A percentile compares a stretch with the other conserved stretches of the same genome.
Conservation (phyloP, 1,140 invertebrate species). For the Solen grandis region DNA sequence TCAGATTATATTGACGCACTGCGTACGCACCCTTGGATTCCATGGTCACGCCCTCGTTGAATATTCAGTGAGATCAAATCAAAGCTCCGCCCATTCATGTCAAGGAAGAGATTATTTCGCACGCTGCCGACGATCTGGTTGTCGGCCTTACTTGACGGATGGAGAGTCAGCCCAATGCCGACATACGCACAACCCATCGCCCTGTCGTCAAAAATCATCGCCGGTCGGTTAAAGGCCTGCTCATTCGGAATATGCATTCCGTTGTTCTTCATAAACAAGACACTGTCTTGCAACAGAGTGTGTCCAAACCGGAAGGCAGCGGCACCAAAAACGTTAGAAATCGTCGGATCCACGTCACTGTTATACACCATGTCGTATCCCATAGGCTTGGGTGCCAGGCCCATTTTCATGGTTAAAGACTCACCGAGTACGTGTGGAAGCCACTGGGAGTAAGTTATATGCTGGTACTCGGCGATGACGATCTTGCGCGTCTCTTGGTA, state of each 20-base stretch:
- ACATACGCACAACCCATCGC: conserved; percentile 44
- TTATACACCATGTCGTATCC: conserved; percentile 84
- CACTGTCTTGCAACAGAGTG: conserved; percentile 86
- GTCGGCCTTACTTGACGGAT: conserved; percentile 43
- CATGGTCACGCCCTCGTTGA: conserved; percentile 91
- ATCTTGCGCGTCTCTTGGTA: conserved; percentile 93
- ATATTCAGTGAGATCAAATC: conserved; percentile 84
- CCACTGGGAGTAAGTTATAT: conserved; percentile 92
- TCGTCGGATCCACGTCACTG: conserved; percentile 88
- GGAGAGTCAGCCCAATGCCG: conserved; percentile 27
- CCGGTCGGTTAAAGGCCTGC: conserved; percentile 46
- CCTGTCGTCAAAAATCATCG: conserved; percentile 35
- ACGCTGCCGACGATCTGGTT: conserved; percentile 43
- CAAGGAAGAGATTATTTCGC: conserved; percentile 51
- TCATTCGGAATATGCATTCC: conserved; percentile 38
- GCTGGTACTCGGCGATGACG: conserved; percentile 87
- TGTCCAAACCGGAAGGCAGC: conserved; percentile 97
- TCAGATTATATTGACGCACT: not conserved
- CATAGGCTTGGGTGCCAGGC: conserved; percentile 6
- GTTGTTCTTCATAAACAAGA: conserved; percentile 36
- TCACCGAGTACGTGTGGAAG: conserved; percentile 90
- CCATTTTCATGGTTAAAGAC: conserved; percentile 25
- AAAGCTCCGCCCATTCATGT: conserved; percentile 50
- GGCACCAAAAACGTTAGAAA: conserved; percentile 97
- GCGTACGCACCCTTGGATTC: conserved; percentile 83